Conservation (phyloP, 2,888 invertebrate species). For the Machimus atricapillus region DNA sequence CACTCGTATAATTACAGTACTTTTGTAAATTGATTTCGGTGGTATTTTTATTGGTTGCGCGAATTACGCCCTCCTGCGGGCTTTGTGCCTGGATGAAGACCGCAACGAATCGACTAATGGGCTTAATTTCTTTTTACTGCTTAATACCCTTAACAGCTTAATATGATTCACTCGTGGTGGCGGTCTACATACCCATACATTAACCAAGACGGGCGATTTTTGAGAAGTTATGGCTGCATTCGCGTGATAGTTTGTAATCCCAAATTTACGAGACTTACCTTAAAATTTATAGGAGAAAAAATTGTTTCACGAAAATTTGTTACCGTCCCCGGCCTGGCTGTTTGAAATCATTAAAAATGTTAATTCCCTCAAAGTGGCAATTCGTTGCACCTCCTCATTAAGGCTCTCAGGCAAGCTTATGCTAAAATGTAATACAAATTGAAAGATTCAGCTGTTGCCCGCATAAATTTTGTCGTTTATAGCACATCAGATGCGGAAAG, state of each 20-base stretch:
- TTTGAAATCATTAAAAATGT: background rate
- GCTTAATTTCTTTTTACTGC: background rate
- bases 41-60: constrained; percentile 11
- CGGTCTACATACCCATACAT: background rate
- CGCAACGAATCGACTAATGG: background rate
- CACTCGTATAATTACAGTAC: constrained; percentile 13
- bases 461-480: background rate
- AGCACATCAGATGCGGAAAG: background rate
- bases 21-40: constrained; percentile 11
- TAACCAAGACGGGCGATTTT: background rate
- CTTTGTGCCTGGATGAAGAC: background rate
- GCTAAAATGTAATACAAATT: background rate
- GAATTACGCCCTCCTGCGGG: background rate
- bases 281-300: background rate
- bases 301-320: background rate
- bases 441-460: background rate
- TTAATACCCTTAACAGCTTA: background rate
- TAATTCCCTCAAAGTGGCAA: background rate
- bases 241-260: background rate
- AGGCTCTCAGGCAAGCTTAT: background rate
- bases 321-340: background rate
- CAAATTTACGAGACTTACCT: background rate
- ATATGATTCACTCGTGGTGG: background rate
- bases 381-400: background rate
- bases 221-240: background rate